These are phyloP conservation scores for Alviniconcha strummeri DNA, from an alignment of 2,888 invertebrate genomes.

Conservation along the genomic window DNA sequence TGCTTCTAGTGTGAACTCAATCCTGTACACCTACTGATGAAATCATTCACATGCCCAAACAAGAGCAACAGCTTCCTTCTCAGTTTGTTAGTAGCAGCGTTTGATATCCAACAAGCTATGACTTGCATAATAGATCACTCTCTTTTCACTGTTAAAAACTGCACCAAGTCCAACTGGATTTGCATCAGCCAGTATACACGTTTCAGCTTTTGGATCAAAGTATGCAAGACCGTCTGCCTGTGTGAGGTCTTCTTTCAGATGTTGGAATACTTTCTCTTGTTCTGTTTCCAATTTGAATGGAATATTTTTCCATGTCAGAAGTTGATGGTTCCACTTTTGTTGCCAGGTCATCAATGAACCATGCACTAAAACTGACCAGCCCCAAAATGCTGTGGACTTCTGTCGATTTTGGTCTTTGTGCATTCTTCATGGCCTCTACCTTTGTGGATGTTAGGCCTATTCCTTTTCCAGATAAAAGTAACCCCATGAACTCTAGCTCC, in stretches of 20 bases:
- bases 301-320: not conserved
- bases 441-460: not conserved
- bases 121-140: too few species aligned
- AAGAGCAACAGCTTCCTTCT: too few species aligned
- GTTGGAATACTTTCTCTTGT: not conserved
- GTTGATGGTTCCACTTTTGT: not conserved
- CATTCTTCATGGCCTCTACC: not conserved
- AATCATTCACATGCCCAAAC: too few species aligned
- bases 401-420: not conserved
- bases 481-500: slow-evolving; percentile 43
- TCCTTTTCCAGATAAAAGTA: not conserved
- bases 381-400: not conserved
- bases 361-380: not conserved
- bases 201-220: not conserved
- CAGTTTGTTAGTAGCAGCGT: too few species aligned
- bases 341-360: not conserved
- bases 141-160: not conserved
- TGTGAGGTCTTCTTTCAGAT: not conserved
- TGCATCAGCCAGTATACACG: not conserved
- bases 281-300: not conserved
- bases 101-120: too few species aligned
- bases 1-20: too few species aligned
- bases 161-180: not conserved
- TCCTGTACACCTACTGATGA: too few species aligned
- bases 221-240: not conserved